Evolutionary conservation across 2,797 vertebrate species (phyloP), one percentile per base, ranked within the genome.

Genomic region (Dipus sagitta): DNA sequence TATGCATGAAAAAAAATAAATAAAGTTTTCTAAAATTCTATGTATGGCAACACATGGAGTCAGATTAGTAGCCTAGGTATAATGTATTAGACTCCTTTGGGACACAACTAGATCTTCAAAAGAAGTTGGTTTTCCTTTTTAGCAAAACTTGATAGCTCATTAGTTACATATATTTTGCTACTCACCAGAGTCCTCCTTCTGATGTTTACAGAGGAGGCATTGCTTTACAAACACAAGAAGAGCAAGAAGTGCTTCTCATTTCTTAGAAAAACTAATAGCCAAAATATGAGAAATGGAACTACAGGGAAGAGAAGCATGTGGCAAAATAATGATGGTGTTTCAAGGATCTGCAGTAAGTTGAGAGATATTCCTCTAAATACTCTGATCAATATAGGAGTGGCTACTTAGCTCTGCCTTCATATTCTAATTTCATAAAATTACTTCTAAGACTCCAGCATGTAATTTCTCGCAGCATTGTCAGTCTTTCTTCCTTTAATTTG

Each of bases 101-200:
- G 42, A 2, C 18, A 90, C 47, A 90, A 65, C 14, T 79, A 6
- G 0, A 0, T 54, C 94, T 93, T 94, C 72, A 38, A 84, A 83
- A 84, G 20, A 87, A 58, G 42, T 67, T 86, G 15, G 10, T 82
- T 93, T 86, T 32, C 60, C 0, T 86, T 94, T 93, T 38, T 60
- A 94, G 86, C 3, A 90, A 11, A 94, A 72, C 80, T 82, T 94
- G 65, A 11, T 65, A 92, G 58, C 34, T 68, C 12, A 67, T 94
- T 77, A 32, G 0, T 64, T 58, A 83, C 91, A 10, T 93, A 81
- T 20, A 74, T 32, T 83, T 24, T 75, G 10, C 20, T 88, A 52
- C 47, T 90, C 42, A 64, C 15, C 20, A 60, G 82, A 85, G 38
- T 1, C 20, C 2, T 87, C 21, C 3, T 2, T 86, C n/a, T 71